These are phyloP conservation scores for Diarsia rubi DNA, from an alignment of 2,888 invertebrate species.

Conservation along the genomic window DNA sequence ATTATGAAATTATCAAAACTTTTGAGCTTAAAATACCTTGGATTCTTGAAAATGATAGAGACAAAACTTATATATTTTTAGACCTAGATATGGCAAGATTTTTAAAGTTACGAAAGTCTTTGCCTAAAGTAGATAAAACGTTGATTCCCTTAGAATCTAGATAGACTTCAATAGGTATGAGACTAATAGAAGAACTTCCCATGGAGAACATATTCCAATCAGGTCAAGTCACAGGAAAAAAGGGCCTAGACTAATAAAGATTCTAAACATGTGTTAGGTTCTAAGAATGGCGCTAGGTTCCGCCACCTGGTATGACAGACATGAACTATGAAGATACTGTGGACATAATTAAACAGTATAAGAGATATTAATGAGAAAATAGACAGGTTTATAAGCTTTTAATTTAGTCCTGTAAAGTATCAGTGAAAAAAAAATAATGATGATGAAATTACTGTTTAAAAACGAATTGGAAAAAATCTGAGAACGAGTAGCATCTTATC, in stretches of 20 bases:
- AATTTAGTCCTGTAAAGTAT: not conserved
- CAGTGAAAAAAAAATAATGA: accelerated
- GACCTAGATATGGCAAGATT: not conserved
- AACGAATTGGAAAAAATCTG: not conserved
- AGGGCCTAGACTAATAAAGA: slow-evolving; percentile 43
- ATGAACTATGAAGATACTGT: slow-evolving; percentile 6
- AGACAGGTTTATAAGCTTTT: not conserved
- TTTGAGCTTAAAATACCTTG: too few species aligned
- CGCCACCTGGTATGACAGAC: slow-evolving; percentile 43
- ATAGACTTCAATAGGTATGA: not conserved
- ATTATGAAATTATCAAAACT: not conserved
- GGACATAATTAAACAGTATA: slow-evolving; percentile 10
- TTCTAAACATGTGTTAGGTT: slow-evolving; percentile 54
- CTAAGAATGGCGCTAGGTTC: slow-evolving; percentile 62
- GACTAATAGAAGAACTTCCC: not conserved
- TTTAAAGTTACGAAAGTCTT: not conserved
- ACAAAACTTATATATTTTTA: not conserved
- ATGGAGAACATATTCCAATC: slow-evolving; percentile 21
- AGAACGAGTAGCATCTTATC: not conserved
- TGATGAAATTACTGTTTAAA: too few species aligned
- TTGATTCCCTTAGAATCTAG: not conserved
- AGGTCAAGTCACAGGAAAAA: slow-evolving; percentile 36
- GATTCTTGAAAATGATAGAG: not conserved
- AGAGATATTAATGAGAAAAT: not conserved
- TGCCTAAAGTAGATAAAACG: not conserved